These are phyloP conservation scores for Pelochelys cantorii DNA, from an alignment of 2,797 vertebrate species.

Conservation along the genomic window DNA sequence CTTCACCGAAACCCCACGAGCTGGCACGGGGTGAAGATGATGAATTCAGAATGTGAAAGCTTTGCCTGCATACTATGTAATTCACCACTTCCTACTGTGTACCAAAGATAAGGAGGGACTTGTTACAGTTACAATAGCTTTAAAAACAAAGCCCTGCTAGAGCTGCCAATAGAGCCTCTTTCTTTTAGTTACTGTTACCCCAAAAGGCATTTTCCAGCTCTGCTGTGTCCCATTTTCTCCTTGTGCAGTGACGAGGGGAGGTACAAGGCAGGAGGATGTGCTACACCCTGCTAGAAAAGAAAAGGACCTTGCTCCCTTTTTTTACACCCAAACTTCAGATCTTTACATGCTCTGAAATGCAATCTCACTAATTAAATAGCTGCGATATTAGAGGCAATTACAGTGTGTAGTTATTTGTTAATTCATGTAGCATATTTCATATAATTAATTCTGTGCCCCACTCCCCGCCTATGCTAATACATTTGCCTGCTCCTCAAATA, in stretches of 20 bases:
- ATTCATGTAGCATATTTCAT: neutral
- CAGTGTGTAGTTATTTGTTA: neutral
- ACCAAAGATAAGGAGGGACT: neutral
- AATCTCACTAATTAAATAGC: neutral
- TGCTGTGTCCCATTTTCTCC: neutral
- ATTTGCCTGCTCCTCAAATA: neutral
- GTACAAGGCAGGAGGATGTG: neutral
- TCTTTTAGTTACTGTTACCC: neutral
- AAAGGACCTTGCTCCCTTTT: neutral
- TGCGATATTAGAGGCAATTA: neutral
- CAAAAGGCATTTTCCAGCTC: neutral
- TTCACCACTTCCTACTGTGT: neutral
- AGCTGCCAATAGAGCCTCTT: neutral
- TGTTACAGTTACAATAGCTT: neutral
- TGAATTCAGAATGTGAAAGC: neutral
- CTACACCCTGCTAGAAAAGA: neutral
- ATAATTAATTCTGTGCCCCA: neutral
- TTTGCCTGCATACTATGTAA: neutral
- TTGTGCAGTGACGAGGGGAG: neutral
- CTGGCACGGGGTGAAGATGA: neutral
- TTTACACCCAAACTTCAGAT: neutral
- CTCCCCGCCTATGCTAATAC: neutral
- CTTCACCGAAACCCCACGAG: neutral
- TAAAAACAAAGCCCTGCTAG: neutral
- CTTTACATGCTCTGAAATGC: neutral